Percentiles rank a stretch among this genome's conserved stretches.
Evolutionary conservation across 2,888 invertebrate species (phyloP).

Genomic region (Dexiosoma caninum): DNA sequence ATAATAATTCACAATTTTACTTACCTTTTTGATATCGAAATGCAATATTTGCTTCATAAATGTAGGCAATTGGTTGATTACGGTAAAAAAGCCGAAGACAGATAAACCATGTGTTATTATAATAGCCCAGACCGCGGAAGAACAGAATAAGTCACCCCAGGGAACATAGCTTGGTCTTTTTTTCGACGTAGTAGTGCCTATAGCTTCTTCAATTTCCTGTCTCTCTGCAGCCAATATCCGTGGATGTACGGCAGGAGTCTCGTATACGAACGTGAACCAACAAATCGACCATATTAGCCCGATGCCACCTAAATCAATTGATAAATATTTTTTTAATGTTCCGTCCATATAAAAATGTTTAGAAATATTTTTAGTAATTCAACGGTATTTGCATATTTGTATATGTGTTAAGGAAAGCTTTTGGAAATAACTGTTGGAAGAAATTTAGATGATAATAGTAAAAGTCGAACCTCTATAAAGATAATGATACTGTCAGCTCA

Average conservation of each 20-base stretch:
- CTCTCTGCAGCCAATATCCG: conserved; percentile 86
- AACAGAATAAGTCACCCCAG: conserved; percentile 84
- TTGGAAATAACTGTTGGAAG: too few species aligned
- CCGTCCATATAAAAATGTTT: too few species aligned
- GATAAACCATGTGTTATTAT: conserved; percentile 89
- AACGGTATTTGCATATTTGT: too few species aligned
- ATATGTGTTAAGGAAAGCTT: too few species aligned
- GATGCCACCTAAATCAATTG: conserved; percentile 79
- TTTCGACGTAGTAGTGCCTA: conserved; percentile 81
- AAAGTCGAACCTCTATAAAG: too few species aligned
- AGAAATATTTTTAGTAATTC: too few species aligned
- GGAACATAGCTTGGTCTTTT: conserved; percentile 84
- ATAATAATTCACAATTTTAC: background rate
- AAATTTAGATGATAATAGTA: too few species aligned
- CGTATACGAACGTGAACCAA: conserved; percentile 89
- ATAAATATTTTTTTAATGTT: too few species aligned
- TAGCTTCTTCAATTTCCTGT: conserved; percentile 84
- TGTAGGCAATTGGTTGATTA: conserved; percentile 91
- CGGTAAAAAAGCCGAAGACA: conserved; percentile 92
- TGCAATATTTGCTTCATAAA: conserved; percentile 89
- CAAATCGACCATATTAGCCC: conserved; percentile 88
- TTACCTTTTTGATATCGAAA: conserved; percentile 86
- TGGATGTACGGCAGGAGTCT: conserved; percentile 90
- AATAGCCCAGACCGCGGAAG: conserved; percentile 90
- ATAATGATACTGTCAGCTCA: too few species aligned